These are phyloP conservation scores for Mythimna impura DNA, from an alignment of 2,888 invertebrate genomes.

Conservation along the genomic window DNA sequence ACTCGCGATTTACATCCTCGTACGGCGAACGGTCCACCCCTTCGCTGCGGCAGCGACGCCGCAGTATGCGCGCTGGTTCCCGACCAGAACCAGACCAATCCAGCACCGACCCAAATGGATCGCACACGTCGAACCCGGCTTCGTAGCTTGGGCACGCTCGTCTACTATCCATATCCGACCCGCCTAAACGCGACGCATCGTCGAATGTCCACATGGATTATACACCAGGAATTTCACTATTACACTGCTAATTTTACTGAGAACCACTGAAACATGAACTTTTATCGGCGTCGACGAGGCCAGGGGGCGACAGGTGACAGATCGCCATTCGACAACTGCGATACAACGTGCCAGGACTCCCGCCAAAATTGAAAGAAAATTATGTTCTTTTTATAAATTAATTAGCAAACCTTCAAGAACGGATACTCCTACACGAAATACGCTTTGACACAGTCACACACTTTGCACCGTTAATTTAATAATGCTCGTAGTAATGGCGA, in stretches of 20 bases:
- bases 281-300: conserved; percentile 79
- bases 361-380: conserved; percentile 86
- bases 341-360: conserved; percentile 84
- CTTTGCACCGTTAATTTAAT: conserved; percentile 63
- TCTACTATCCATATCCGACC: conserved; percentile 87
- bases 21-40: conserved; percentile 88
- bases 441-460: conserved; percentile 53
- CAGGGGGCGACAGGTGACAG: conserved; percentile 84
- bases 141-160: conserved; percentile 86
- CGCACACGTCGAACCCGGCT: conserved; percentile 87
- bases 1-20: conserved; percentile 84
- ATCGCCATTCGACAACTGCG: conserved; percentile 79
- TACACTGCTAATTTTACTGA: conserved; percentile 86
- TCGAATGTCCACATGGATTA: conserved; percentile 85
- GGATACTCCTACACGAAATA: conserved; percentile 60
- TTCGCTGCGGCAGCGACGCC: conserved; percentile 88
- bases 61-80: conserved; percentile 84
- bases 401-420: conserved; percentile 66
- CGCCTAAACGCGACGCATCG: conserved; percentile 82
- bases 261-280: conserved; percentile 81
- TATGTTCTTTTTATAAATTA: conserved; percentile 75
- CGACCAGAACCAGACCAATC: conserved; percentile 82
- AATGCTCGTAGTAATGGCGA: conserved; percentile 67
- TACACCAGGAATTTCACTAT: conserved; percentile 81
- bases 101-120: conserved; percentile 84